Evolutionary conservation across 2,888 invertebrate species (phyloP), one percentile per base, ranked within the genome.

Genomic region (Tiliacea citrago): DNA sequence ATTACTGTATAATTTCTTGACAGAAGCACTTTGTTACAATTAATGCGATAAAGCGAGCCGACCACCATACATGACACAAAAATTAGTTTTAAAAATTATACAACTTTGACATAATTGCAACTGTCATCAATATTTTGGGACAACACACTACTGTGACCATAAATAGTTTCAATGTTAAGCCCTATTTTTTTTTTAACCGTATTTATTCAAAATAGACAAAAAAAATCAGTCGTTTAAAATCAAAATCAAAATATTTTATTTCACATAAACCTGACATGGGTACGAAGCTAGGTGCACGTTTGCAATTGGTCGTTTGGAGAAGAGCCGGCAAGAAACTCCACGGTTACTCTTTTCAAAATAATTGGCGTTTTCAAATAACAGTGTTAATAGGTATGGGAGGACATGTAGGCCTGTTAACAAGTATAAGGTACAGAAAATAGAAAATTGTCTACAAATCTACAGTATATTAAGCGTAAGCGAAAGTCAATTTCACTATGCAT

Each of bases 1-100:
- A 87, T 90, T 88, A 84, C 83, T 81, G 81, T 85, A 85, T 88
- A 86, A 90, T 90, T 90, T 86, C 88, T 88, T 87, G 80, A 84
- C 87, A 83, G 76, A 57, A 68, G 51, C 83, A 76, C 81, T 85
- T 88, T 86, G 77, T 86, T 69, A 76, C 66, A 79, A 81, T 77
- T 75, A 83, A 47, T 35, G 49, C 71, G 61, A 81, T 83, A 79
- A 76, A 74, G 45, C 45, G n/a, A 75, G 21, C 29, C 21, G 12
- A 18, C 45, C 12, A 47, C 24, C 35, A 71, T 55, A 24, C 69
- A 72, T 72, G 70, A 73, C 16, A 63, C 47, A 65, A 75, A 24
- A 69, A 42, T 51, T 24, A 53, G 13, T 70, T 80, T 77, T 13
- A 29, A 76, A 62, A 76, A 73, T 58, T 49, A 53, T 67, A 74